These are phyloP conservation scores for Mus minutoides DNA, from an alignment of 2,797 vertebrate genomes.

Conservation along the genomic window DNA sequence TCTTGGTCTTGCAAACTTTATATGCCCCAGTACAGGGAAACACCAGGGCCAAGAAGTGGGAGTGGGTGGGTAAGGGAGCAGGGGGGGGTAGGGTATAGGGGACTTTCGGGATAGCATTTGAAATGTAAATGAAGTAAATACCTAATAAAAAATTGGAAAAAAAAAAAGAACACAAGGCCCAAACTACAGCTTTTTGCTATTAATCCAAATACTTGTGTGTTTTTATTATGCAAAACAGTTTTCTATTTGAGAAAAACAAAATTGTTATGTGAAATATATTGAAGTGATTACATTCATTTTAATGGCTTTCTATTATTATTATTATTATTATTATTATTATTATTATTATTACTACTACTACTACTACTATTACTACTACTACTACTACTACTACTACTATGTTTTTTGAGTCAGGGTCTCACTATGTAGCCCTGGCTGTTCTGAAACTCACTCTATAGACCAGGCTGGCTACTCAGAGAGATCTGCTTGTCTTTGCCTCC, in stretches of 20 bases:
- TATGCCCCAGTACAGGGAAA: too few relatives aligned
- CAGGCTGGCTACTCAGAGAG: background rate
- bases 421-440: background rate
- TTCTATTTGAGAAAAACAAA: background rate
- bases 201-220: background rate
- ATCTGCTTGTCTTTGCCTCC: background rate
- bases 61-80: too few relatives aligned
- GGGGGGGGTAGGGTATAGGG: too few relatives aligned
- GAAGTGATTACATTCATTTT: background rate
- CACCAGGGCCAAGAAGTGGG: too few relatives aligned
- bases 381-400: background rate
- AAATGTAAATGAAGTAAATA: too few relatives aligned
- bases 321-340: too few relatives aligned
- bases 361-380: too few relatives aligned
- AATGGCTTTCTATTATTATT: background rate
- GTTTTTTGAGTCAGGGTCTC: background rate
- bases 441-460: background rate
- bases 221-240: too few relatives aligned
- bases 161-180: too few relatives aligned
- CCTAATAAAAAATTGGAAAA: too few relatives aligned
- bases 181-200: background rate
- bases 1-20: too few relatives aligned
- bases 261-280: background rate
- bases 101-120: too few relatives aligned
- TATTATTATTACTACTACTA: background rate